Evolutionary conservation across 2,888 invertebrate genomes (phyloP).

Genomic region (Pristionchus exspectatus): DNA sequence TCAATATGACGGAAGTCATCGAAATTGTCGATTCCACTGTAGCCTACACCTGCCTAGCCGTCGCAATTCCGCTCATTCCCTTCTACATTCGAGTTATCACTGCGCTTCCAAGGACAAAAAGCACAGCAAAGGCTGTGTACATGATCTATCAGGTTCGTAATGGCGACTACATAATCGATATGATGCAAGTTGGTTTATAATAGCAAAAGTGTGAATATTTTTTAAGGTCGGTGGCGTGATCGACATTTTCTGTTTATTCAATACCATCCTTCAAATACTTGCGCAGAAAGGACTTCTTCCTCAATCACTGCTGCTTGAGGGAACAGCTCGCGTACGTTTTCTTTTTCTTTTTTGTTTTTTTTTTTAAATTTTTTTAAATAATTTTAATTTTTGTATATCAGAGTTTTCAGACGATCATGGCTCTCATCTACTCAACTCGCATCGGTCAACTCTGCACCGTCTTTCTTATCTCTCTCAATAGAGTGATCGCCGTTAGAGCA

Average conservation of each 20-base stretch:
- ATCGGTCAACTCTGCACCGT: constrained; percentile 22
- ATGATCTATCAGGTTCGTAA: not conserved
- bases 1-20: not conserved
- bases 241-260: constrained; percentile 9
- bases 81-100: constrained; percentile 3
- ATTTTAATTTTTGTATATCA: too few species aligned
- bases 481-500: not conserved
- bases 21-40: not conserved
- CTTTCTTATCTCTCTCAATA: not conserved
- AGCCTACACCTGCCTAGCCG: not conserved
- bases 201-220: too few species aligned
- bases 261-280: not conserved
- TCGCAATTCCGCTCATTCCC: not conserved
- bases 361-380: not conserved
- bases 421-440: not conserved
- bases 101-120: not conserved
- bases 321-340: not conserved
- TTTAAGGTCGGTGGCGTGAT: not conserved
- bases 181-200: too few species aligned
- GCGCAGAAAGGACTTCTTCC: not conserved
- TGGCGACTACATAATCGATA: too few species aligned
- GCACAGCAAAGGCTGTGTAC: not conserved
- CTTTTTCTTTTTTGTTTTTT: not conserved
- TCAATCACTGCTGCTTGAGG: not conserved
- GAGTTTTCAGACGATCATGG: not conserved